Evolutionary conservation across 2,888 invertebrate species (phyloP).

Genomic region (Protophormia terraenovae): DNA sequence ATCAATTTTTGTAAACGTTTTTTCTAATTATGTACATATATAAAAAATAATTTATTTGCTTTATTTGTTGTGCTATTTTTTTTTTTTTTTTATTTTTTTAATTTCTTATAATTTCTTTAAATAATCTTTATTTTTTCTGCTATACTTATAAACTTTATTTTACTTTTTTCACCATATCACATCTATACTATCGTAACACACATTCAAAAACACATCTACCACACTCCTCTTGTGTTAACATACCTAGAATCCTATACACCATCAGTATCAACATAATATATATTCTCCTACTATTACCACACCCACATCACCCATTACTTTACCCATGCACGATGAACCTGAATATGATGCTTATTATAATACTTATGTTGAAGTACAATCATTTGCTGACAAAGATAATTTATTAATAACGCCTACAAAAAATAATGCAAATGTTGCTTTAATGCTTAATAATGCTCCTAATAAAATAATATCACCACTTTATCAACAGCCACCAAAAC

Average conservation of each 20-base stretch:
- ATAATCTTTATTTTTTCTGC: constrained; percentile 43
- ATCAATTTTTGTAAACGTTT: background rate
- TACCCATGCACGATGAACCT: constrained; percentile 71
- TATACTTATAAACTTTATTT: constrained; percentile 38
- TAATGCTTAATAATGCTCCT: constrained; percentile 65
- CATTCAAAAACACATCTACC: background rate
- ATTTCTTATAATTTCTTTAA: constrained; percentile 59
- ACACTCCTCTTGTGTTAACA: background rate
- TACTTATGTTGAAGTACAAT: constrained; percentile 75
- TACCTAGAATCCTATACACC: constrained; percentile 56
- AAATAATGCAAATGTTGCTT: constrained; percentile 72
- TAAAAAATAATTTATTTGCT: background rate
- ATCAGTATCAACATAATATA: constrained; percentile 67
- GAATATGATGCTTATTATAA: constrained; percentile 75
- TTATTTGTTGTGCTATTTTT: background rate
- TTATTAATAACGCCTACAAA: constrained; percentile 76
- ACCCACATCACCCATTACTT: constrained; percentile 70
- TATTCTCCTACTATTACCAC: constrained; percentile 58
- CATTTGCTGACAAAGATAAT: constrained; percentile 59
- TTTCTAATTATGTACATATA: background rate
- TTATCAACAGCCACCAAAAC: constrained; percentile 65
- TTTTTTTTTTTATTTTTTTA: constrained; percentile 32
- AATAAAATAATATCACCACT: constrained; percentile 61
- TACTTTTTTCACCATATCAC: constrained; percentile 36
- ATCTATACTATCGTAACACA: constrained; percentile 29